A percentile compares a stretch with the other conserved stretches of the same genome.
Evolutionary conservation across 2,888 invertebrate genomes (phyloP).

Genomic region (Euphydryas editha): DNA sequence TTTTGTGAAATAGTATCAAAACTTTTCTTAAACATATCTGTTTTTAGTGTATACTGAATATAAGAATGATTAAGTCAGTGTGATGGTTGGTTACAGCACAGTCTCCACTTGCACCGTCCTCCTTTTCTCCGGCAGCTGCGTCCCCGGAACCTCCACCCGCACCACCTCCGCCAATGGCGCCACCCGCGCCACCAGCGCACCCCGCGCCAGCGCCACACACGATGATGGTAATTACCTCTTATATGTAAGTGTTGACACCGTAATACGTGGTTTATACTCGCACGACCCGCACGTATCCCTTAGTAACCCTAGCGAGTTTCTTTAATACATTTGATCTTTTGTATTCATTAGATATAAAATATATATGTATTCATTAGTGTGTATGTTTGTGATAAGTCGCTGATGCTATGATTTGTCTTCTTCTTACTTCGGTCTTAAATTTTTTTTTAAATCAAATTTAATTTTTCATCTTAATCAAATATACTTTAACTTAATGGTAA

Average conservation of each 20-base stretch:
- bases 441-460: neutral
- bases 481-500: neutral
- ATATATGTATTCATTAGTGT: constrained; percentile 3
- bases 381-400: constrained; percentile 22
- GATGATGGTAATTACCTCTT: constrained; percentile 84
- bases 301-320: constrained; percentile 38
- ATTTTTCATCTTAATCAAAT: neutral
- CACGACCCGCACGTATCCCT: constrained; percentile 72
- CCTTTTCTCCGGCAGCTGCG: constrained; percentile 81
- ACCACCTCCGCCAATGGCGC: constrained; percentile 79
- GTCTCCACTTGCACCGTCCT: constrained; percentile 84
- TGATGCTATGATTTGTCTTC: constrained; percentile 19
- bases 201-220: constrained; percentile 74
- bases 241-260: constrained; percentile 84
- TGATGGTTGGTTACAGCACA: constrained; percentile 62
- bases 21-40: no score
- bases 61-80: constrained; percentile 11
- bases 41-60: neutral
- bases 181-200: constrained; percentile 65
- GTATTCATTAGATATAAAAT: neutral
- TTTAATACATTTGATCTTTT: constrained; percentile 20
- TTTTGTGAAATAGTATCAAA: no score
- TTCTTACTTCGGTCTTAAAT: constrained; percentile 12
- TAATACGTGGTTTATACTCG: constrained; percentile 81
- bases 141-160: constrained; percentile 85